Evolutionary conservation across 2,888 invertebrate genomes (phyloP), one percentile per base, ranked within the genome.

Genomic region (Campaea margaritaria): DNA sequence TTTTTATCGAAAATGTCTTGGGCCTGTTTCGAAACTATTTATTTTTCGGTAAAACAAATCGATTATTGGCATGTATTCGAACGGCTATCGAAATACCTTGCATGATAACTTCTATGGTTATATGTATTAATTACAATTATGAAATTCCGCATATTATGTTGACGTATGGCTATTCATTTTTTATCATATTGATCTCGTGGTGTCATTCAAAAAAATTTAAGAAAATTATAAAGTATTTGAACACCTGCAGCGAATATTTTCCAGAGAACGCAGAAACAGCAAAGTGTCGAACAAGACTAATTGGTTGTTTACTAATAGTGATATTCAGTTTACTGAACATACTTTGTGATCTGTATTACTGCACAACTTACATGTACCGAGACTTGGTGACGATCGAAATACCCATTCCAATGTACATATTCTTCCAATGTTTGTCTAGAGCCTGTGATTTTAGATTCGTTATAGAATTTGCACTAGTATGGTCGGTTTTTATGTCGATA

Each of bases 1-100:
- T 54, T 31, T n/a, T 12, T 21, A 0, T 47, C 13, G 54, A 55
- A 42, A 55, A 55, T 11, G 14, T 47, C 8, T 13, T 47, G 12
- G 54, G 54, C 13, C 2, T 55, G 3, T 55, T 47, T 8, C 54
- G 54, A n/a, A 55, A 47, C 34, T 55, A 11, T 9, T 31, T 12
- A 21, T 55, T 42, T 27, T 34, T 55, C n/a, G 8, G 21, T 0
- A 47, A 16, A 47, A 42, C 0, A 12, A 11, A n/a, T 21, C 15
- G 44, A 15, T 9, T 14, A 9, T 15, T 54, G 12, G 39, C 15
- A 10, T 39, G 31, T 41, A 14, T 41, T 12, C 34, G 47, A 2
- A 14, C 34, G 16, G 11, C 14, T 34, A 0, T 55, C 11, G 54
- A 47, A 21, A 27, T 41, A n/a, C 8, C 21, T 7, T 9, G 12